A percentile compares a stretch with the other conserved stretches of the same genome.
These are phyloP conservation scores for Chionis minor DNA, from an alignment of 2,113 vertebrate genomes.

Conservation along the genomic window DNA sequence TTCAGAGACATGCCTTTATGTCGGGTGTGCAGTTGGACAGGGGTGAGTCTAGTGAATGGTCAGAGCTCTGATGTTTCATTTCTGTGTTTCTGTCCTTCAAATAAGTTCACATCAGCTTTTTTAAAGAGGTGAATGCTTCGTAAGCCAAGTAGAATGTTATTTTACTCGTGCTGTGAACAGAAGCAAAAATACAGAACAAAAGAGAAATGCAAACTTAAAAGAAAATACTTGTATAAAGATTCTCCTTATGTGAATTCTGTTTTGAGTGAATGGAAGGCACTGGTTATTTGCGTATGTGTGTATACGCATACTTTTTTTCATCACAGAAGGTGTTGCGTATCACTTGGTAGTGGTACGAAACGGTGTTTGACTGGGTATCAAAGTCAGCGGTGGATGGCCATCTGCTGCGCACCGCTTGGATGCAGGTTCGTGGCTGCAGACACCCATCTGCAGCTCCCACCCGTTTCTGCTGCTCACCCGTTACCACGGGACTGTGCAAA, in stretches of 20 bases:
- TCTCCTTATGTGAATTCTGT: neutral
- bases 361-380: neutral
- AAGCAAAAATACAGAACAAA: neutral
- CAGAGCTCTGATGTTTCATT: neutral
- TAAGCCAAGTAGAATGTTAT: neutral
- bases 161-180: neutral
- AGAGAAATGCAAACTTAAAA: neutral
- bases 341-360: neutral
- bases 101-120: neutral
- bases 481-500: neutral
- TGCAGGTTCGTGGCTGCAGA: neutral
- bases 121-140: neutral
- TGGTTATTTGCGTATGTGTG: neutral
- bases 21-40: neutral
- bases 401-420: neutral
- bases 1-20: neutral
- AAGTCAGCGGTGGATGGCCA: neutral
- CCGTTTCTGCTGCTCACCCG: fast-evolving
- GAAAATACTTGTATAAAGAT: neutral
- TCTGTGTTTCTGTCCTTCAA: neutral
- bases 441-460: neutral
- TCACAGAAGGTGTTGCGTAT: neutral
- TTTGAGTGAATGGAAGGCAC: neutral
- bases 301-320: neutral
- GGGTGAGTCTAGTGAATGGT: neutral